Evolutionary conservation across 2,888 invertebrate species (phyloP).

Genomic region (Julus scanicus): DNA sequence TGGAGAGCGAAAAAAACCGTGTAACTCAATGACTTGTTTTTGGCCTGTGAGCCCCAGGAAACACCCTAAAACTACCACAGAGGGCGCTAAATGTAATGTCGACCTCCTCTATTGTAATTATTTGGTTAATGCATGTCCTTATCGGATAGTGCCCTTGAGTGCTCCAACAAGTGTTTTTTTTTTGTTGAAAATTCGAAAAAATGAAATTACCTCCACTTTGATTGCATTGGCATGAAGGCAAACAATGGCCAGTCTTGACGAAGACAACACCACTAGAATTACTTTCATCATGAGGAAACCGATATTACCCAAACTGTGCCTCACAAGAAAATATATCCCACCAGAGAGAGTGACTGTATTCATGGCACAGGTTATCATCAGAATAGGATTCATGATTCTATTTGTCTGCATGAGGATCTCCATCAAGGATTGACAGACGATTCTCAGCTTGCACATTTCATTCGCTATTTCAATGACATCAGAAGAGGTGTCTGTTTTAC

Average conservation of each 20-base stretch:
- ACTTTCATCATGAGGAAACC: neutral
- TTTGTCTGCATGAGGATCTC: neutral
- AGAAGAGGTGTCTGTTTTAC: neutral
- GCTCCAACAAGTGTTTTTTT: too few relatives aligned
- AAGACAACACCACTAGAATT: neutral
- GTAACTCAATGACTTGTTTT: too few relatives aligned
- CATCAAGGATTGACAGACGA: neutral
- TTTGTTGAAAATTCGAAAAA: neutral
- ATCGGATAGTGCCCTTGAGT: too few relatives aligned
- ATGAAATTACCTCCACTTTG: neutral
- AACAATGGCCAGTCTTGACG: neutral
- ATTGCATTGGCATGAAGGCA: neutral
- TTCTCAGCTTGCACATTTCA: neutral
- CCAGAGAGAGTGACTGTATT: neutral
- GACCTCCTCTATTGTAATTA: too few relatives aligned
- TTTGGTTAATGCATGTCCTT: too few relatives aligned
- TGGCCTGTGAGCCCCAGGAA: too few relatives aligned
- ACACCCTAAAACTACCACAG: too few relatives aligned
- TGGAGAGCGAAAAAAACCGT: too few relatives aligned
- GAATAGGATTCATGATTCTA: neutral
- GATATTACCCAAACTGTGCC: neutral
- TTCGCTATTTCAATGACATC: neutral
- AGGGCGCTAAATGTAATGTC: too few relatives aligned
- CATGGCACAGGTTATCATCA: constrained; percentile 2
- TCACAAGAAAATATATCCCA: constrained; percentile 3